Percentiles rank a stretch among this genome's conserved stretches.
Evolutionary conservation across 1,140 invertebrate species (phyloP).

Genomic region (Carposina sasakii): DNA sequence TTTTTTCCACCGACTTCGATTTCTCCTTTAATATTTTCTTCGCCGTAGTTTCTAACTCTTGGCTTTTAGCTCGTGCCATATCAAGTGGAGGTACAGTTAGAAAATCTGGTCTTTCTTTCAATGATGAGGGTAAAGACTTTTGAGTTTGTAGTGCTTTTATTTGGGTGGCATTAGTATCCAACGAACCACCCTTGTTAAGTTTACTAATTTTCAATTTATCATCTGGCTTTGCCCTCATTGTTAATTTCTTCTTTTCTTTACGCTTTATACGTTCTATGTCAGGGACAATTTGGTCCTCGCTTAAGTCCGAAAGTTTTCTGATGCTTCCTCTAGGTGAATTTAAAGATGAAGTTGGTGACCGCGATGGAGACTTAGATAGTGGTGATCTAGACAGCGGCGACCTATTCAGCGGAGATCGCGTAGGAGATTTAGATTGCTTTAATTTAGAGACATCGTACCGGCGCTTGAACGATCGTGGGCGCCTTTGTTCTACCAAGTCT

Average conservation of each 20-base stretch:
- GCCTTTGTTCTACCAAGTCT: slow-evolving; percentile 63
- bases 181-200: slow-evolving; percentile 62
- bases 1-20: slow-evolving; percentile 77
- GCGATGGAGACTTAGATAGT: slow-evolving; percentile 67
- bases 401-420: slow-evolving; percentile 54
- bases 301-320: slow-evolving; percentile 67
- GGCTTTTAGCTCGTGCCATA: slow-evolving; percentile 76
- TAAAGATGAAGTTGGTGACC: slow-evolving; percentile 67
- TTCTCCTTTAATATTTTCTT: slow-evolving; percentile 76
- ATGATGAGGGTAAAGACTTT: slow-evolving; percentile 68
- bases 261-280: slow-evolving; percentile 73
- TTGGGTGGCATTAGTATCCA: slow-evolving; percentile 67
- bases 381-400: slow-evolving; percentile 63
- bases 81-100: slow-evolving; percentile 72
- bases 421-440: slow-evolving; percentile 52
- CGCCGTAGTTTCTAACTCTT: slow-evolving; percentile 71
- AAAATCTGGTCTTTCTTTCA: slow-evolving; percentile 70
- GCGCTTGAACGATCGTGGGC: slow-evolving; percentile 67
- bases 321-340: slow-evolving; percentile 70
- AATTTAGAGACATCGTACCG: slow-evolving; percentile 64
- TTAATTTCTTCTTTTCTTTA: slow-evolving; percentile 68
- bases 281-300: slow-evolving; percentile 76
- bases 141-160: slow-evolving; percentile 65
- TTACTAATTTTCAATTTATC: slow-evolving; percentile 59
- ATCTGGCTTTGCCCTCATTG: slow-evolving; percentile 60